Percentiles rank a stretch among this genome's conserved stretches.
Conservation (phyloP, 2,797 vertebrate species). For the Synanceia verrucosa region DNA sequence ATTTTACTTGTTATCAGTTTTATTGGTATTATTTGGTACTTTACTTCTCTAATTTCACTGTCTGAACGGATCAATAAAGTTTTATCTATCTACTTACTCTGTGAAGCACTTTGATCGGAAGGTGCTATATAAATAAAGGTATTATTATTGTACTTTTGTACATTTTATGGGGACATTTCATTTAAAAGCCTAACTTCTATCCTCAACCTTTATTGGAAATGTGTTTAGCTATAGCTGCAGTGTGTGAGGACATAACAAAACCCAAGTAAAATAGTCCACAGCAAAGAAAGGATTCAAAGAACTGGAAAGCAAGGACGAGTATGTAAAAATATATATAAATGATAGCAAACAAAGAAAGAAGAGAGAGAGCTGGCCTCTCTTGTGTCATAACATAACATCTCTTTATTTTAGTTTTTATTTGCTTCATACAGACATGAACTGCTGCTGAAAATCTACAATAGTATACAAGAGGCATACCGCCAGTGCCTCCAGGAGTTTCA, state of each 20-base stretch:
- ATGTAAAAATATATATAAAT: not conserved
- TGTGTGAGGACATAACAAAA: not conserved
- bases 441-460: constrained; percentile 69
- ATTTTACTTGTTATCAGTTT: too few species aligned
- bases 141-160: too few species aligned
- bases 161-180: too few species aligned
- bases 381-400: constrained; percentile 56
- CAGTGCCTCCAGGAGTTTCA: constrained; percentile 35
- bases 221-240: not conserved
- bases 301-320: not conserved
- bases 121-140: too few species aligned
- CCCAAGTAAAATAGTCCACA: rapidly evolving
- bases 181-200: not conserved
- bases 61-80: too few species aligned
- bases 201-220: not conserved
- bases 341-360: not conserved
- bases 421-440: constrained; percentile 64
- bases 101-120: too few species aligned
- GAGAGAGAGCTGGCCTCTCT: constrained; percentile 1
- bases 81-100: too few species aligned
- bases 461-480: constrained; percentile 49
- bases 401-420: constrained; percentile 66
- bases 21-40: too few species aligned
- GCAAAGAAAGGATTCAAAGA: not conserved
- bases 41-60: too few species aligned